Percentiles rank a stretch among this genome's conserved stretches.
Conservation (phyloP, 2,113 vertebrate species). For the Tenebrosternarchus preto region DNA sequence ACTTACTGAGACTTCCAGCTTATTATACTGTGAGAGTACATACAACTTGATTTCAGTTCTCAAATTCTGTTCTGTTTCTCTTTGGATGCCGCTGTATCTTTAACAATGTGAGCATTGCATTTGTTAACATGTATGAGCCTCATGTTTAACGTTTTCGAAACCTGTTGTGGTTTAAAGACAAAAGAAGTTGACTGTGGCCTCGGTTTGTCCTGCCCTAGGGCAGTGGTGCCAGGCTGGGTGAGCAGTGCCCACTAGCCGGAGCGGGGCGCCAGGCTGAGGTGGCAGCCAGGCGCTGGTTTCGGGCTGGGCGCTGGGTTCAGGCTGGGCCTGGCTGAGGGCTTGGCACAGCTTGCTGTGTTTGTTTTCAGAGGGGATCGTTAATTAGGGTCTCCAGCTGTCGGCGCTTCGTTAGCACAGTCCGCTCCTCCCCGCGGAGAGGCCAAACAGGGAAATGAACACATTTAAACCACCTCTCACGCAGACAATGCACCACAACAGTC, state of each 20-base stretch:
- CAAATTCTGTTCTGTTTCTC: too few relatives aligned
- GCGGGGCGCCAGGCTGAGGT: too few relatives aligned
- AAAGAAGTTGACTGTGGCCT: neutral
- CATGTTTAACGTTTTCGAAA: neutral
- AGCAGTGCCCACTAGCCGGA: neutral
- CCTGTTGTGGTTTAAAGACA: neutral
- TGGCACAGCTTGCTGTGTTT: conserved; percentile 48
- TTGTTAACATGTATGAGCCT: too few relatives aligned
- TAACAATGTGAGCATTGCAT: too few relatives aligned
- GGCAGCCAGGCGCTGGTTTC: too few relatives aligned
- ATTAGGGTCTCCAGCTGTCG: conserved; percentile 84
- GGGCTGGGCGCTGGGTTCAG: conserved; percentile 7
- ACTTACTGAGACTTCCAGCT: too few relatives aligned
- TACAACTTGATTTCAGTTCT: too few relatives aligned
- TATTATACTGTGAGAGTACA: too few relatives aligned
- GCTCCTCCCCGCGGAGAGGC: conserved; percentile 63
- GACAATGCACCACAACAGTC: conserved; percentile 57
- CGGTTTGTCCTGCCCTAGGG: neutral
- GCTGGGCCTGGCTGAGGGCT: conserved; percentile 48
- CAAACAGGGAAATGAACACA: conserved; percentile 75
- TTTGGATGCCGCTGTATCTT: too few relatives aligned
- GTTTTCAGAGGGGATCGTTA: conserved; percentile 80
- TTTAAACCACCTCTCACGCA: conserved; percentile 76
- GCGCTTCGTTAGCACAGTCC: conserved; percentile 77
- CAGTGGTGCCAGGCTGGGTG: neutral